Evolutionary conservation across 2,888 invertebrate genomes (phyloP), one percentile per base, ranked within the genome.

Genomic region (Salticus scenicus): DNA sequence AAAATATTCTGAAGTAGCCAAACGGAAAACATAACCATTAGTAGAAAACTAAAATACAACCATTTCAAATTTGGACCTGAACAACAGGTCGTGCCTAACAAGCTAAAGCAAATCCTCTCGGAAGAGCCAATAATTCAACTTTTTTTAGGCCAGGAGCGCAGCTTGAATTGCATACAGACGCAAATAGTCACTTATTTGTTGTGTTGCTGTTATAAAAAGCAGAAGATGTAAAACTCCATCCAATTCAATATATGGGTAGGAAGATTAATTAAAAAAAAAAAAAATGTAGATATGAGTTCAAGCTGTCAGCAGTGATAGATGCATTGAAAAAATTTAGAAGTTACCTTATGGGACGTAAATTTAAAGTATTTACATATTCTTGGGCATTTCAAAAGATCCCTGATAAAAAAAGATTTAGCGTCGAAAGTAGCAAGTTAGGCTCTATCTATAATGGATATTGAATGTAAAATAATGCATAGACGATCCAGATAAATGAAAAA

Each of bases 131-230:
- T 75, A 0, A n/a, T n/a, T n/a, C 33, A 66, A 66, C 66, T 24
- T 33, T 76, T 47, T 76, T 66, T 31, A 76, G 10, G 5, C 66
- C 41, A 64, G 67, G 76, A 30, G 30, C 31, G 0, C 28, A 30
- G 30, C 17, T 76, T n/a, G 76, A 76, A 67, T 31, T 66, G 20
- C 76, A 67, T 28, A 76, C 66, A 5, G 67, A 66, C 12, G 74
- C 33, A 28, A 74, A 33, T 10, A 63, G 24, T 27, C 27, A 28
- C 31, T 31, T 2, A 5, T 74, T 28, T 71, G 41, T 37, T 14
- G 27, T 37, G 7, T 24, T 37, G 5, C 27, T 63, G 1, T 37
- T 64, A 14, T 7, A 74, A n/a, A 4, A 12, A 10, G 7, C 14
- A 14, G 28, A 41, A 27, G 73, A 74, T 37, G 28, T 14, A 63